Conservation (phyloP, 1,140 invertebrate genomes). For the Drosophila carrolli region DNA sequence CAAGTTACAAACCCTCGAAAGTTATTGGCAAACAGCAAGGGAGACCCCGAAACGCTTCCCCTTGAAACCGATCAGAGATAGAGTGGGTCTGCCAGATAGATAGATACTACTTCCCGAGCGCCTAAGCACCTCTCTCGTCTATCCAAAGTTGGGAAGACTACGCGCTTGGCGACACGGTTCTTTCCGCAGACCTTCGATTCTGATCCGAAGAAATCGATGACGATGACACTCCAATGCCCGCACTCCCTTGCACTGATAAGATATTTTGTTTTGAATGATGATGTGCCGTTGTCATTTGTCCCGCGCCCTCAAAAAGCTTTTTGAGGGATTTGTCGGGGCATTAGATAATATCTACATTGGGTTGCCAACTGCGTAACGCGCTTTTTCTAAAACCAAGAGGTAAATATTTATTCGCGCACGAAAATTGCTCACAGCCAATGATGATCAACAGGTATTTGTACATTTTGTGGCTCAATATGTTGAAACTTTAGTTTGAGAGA, state of each 20-base stretch:
- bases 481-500: no score
- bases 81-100: not conserved
- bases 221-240: not conserved
- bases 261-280: conserved; percentile 76
- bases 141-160: conserved; percentile 4
- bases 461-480: no score
- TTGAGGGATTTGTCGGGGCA: conserved; percentile 67
- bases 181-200: conserved; percentile 48
- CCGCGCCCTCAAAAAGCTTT: conserved; percentile 44
- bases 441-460: no score
- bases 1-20: conserved; percentile 34
- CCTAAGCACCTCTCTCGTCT: not conserved
- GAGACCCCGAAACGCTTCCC: conserved; percentile 2
- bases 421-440: not conserved
- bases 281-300: conserved; percentile 76
- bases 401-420: conserved; percentile 23
- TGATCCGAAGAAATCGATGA: conserved; percentile 25
- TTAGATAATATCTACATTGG: conserved; percentile 72
- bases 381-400: conserved; percentile 19
- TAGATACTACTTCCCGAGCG: not conserved
- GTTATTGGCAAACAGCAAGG: conserved; percentile 33
- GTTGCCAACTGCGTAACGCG: conserved; percentile 50
- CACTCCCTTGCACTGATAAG: conserved; percentile 55
- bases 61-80: conserved; percentile 17
- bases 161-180: conserved; percentile 11